Percentiles rank a stretch among this genome's conserved stretches.
Evolutionary conservation across 2,888 invertebrate genomes (phyloP).

Genomic region (Drosophila crucigera): DNA sequence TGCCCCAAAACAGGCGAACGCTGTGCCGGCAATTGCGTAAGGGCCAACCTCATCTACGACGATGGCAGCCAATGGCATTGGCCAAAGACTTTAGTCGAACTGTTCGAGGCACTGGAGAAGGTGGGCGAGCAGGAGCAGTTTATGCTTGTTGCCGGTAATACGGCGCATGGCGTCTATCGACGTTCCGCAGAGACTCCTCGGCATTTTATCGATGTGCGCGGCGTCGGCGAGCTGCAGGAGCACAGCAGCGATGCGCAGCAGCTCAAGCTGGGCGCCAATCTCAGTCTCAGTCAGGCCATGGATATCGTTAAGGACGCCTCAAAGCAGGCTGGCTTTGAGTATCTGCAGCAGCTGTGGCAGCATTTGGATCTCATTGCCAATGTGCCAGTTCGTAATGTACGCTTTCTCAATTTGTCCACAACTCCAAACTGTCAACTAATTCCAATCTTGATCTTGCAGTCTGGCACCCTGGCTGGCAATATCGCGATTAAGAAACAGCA

Average conservation of each 20-base stretch:
- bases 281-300: slow-evolving; percentile 87
- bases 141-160: slow-evolving; percentile 91
- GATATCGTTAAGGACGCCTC: slow-evolving; percentile 81
- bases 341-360: slow-evolving; percentile 85
- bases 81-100: slow-evolving; percentile 67
- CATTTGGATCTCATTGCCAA: slow-evolving; percentile 89
- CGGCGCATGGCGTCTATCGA: slow-evolving; percentile 89
- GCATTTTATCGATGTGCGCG: slow-evolving; percentile 88
- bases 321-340: slow-evolving; percentile 86
- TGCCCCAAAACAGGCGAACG: slow-evolving; percentile 84
- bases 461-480: slow-evolving; percentile 90
- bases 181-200: slow-evolving; percentile 80
- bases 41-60: slow-evolving; percentile 33
- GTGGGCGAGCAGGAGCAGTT: slow-evolving; percentile 85
- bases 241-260: slow-evolving; percentile 79
- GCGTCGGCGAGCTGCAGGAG: slow-evolving; percentile 87
- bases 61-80: slow-evolving; percentile 81
- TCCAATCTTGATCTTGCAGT: slow-evolving; percentile 81
- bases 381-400: slow-evolving; percentile 89
- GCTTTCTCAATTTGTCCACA: slow-evolving; percentile 53
- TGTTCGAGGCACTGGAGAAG: slow-evolving; percentile 82
- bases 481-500: slow-evolving; percentile 89
- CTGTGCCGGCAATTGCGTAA: slow-evolving; percentile 82
- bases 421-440: background rate
- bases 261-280: slow-evolving; percentile 82